Evolutionary conservation across 2,113 vertebrate genomes (phyloP).

Genomic region (Chaetodon trifascialis): DNA sequence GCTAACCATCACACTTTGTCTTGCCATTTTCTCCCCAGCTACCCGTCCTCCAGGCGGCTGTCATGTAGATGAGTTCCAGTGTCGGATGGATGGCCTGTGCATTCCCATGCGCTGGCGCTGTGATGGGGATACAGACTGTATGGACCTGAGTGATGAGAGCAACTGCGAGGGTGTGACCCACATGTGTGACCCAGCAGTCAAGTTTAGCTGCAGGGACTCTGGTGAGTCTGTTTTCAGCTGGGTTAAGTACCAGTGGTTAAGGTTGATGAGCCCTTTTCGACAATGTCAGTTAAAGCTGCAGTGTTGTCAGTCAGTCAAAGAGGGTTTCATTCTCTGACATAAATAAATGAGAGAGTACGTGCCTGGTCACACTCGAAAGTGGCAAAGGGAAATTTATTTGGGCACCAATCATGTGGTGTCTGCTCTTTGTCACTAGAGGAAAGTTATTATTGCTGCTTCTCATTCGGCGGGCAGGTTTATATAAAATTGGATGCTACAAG

Average conservation of each 20-base stretch:
- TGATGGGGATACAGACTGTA: constrained; percentile 95
- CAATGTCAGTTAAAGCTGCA: not conserved
- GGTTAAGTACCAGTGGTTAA: constrained; percentile 2
- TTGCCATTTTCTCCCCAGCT: constrained; percentile 78
- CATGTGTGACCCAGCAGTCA: constrained; percentile 93
- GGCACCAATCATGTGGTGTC: not conserved
- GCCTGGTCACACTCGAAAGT: not conserved
- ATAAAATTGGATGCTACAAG: not conserved
- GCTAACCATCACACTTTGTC: constrained; percentile 4
- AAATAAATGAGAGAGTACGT: not conserved
- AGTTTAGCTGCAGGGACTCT: constrained; percentile 96
- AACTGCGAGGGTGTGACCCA: constrained; percentile 95
- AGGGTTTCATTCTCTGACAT: not conserved
- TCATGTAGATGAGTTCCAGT: constrained; percentile 96
- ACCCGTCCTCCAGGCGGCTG: constrained; percentile 95
- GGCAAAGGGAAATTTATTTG: not conserved
- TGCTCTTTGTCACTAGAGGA: not conserved
- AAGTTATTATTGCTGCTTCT: not conserved
- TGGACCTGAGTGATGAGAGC: constrained; percentile 96
- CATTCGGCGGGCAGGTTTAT: not conserved
- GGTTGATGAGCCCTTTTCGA: not conserved
- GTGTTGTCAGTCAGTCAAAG: not conserved
- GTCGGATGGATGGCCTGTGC: constrained; percentile 93
- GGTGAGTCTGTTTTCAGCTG: constrained; percentile 80
- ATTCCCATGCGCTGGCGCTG: constrained; percentile 97